Evolutionary conservation across 1,140 invertebrate genomes (phyloP).

Genomic region (Microplitis demolitor): DNA sequence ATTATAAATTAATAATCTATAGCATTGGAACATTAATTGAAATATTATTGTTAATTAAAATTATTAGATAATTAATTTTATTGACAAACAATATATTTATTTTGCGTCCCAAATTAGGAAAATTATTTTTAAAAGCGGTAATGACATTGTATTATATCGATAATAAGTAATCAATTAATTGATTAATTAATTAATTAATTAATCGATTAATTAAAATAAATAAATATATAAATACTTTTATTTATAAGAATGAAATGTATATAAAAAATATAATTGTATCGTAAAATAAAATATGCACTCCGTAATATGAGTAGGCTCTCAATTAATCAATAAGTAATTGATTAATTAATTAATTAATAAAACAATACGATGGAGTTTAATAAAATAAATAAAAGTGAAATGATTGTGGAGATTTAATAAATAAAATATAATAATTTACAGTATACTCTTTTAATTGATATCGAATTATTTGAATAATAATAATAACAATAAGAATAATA

Average conservation of each 20-base stretch:
- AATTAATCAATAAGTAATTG: neutral
- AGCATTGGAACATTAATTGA: no score
- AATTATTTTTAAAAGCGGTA: slow-evolving; percentile 9
- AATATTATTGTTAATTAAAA: no score
- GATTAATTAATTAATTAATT: no score
- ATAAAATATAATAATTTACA: neutral
- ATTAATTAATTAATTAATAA: neutral
- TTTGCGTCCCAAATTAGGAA: neutral
- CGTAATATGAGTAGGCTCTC: neutral
- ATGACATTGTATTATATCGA: slow-evolving; percentile 50
- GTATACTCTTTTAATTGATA: neutral
- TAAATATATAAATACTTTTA: slow-evolving; percentile 39
- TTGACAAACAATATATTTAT: neutral
- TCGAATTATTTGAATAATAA: slow-evolving; percentile 37
- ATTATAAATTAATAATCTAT: no score
- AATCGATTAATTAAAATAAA: no score
- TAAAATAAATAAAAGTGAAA: slow-evolving; percentile 21
- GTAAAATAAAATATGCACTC: slow-evolving; percentile 44
- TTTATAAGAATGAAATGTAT: slow-evolving; percentile 55
- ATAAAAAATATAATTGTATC: slow-evolving; percentile 50
- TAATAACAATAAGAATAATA: no score
- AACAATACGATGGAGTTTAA: neutral
- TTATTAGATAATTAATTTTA: no score
- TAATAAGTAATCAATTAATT: no score
- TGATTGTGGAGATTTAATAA: slow-evolving; percentile 29